A percentile compares a stretch with the other conserved stretches of the same genome.
phyloP scores from a whole-genome alignment of 2,888 invertebrate genomes.

The Mythimna vitellina region DNA sequence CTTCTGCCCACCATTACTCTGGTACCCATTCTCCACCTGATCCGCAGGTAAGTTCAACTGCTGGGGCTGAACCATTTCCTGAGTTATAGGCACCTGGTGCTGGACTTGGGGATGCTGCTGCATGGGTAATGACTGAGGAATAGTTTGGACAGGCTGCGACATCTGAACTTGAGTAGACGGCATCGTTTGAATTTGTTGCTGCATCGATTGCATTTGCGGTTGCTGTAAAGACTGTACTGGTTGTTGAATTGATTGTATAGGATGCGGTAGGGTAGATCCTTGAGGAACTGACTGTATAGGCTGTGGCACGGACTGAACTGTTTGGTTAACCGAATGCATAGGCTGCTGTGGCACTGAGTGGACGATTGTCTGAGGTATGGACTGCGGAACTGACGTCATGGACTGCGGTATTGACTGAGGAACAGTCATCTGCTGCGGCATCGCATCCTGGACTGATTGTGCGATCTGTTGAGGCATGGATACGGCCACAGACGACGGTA shows the following conservation, averaged over 20 bases:
- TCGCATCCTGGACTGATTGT: constrained; percentile 63
- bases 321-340: constrained; percentile 57
- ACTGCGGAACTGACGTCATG: constrained; percentile 69
- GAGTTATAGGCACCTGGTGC: constrained; percentile 46
- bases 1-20: constrained; percentile 77
- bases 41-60: constrained; percentile 78
- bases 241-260: constrained; percentile 64
- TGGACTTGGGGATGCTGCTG: constrained; percentile 49
- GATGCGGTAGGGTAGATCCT: constrained; percentile 46
- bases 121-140: constrained; percentile 47
- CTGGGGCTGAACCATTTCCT: constrained; percentile 75
- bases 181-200: constrained; percentile 54
- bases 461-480: constrained; percentile 67
- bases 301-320: constrained; percentile 57
- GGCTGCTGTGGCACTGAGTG: constrained; percentile 61
- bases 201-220: constrained; percentile 51
- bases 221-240: constrained; percentile 55
- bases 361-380: constrained; percentile 59
- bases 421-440: constrained; percentile 66
- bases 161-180: constrained; percentile 45
- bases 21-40: constrained; percentile 75
- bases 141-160: constrained; percentile 43
- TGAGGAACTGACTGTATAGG: constrained; percentile 59
- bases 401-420: constrained; percentile 70
- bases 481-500: constrained; percentile 63